Evolutionary conservation across 2,797 vertebrate genomes (phyloP), one percentile per base, ranked within the genome.

Genomic region (Halcyon leucocephala): DNA sequence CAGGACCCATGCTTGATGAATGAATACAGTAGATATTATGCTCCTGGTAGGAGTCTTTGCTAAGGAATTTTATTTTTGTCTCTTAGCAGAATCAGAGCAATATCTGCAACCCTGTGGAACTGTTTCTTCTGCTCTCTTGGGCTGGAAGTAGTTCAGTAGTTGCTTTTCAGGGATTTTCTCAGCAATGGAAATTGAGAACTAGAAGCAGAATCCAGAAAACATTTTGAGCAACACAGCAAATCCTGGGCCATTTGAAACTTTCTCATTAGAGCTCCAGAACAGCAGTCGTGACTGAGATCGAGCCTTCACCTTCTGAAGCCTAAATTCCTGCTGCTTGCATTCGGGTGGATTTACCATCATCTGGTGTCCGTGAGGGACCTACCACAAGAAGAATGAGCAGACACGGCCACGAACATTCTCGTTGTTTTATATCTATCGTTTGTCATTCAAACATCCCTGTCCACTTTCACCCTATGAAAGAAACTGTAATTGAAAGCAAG

Each of bases 391-490:
- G 51, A 52, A 39, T 42, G 57, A 85, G 54, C 77, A 76, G 71
- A 61, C 60, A 39, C 41, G 64, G 69, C 39, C 85, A 81, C 29
- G 35, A 61, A 49, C 29, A 26, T 77, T 48, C 70, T 76, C 35
- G 48, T 90, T 25, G 76, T 82, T 95, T 95, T 49, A 22, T 74
- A 5, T 81, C 79, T 52, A 46, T 64, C 9, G 1, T 93, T 92
- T 90, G 42, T 85, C 86, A 55, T 92, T 90, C 81, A 77, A 76
- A 93, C 77, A 72, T 41, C 82, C 76, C 66, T 66, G 80, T 51
- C 66, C 69, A 66, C 79, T 91, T 71, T 76, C 57, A 74, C 57
- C 72, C 42, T 18, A 7, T 26, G 48, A 90, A 84, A 83, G 73
- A 62, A 64, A 76, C 35, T 7, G 25, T 41, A 87, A 84, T 55